phyloP scores from a whole-genome alignment of 1,140 invertebrate species.

The Sesamia nonagrioides region DNA sequence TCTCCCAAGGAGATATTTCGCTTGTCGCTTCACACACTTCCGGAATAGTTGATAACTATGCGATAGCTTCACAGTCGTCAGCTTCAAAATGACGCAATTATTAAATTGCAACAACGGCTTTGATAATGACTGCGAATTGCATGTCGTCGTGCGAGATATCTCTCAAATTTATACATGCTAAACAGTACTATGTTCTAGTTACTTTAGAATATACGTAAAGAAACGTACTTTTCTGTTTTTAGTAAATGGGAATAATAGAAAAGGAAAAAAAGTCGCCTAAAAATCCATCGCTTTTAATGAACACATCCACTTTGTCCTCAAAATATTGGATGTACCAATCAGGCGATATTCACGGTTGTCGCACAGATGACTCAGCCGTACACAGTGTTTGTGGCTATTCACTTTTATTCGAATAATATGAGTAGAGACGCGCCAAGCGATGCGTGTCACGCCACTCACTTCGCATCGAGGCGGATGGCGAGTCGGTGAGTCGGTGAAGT shows the following conservation, averaged over 20 bases:
- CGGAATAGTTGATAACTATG: slow-evolving; percentile 44
- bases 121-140: slow-evolving; percentile 18
- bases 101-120: slow-evolving; percentile 31
- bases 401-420: slow-evolving; percentile 45
- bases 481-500: slow-evolving; percentile 54
- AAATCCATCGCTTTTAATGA: slow-evolving; percentile 16
- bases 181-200: background rate
- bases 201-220: no score
- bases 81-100: slow-evolving; percentile 21
- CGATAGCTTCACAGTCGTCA: slow-evolving; percentile 23
- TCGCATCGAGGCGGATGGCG: slow-evolving; percentile 59
- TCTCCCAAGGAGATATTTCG: background rate
- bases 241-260: background rate
- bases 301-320: slow-evolving; percentile 6
- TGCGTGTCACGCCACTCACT: slow-evolving; percentile 57
- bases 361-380: slow-evolving; percentile 25
- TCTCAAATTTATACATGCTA: background rate
- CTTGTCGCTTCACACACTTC: slow-evolving; percentile 13
- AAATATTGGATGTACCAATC: slow-evolving; percentile 35
- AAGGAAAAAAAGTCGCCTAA: background rate
- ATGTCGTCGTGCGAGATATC: background rate
- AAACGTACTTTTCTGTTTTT: no score
- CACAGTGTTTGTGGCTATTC: slow-evolving; percentile 35
- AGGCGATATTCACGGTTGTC: slow-evolving; percentile 39
- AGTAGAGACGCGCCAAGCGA: slow-evolving; percentile 48